Base-by-base conservation (phyloP, 2,888 invertebrate genomes). In the Napeogenes inachia region DNA sequence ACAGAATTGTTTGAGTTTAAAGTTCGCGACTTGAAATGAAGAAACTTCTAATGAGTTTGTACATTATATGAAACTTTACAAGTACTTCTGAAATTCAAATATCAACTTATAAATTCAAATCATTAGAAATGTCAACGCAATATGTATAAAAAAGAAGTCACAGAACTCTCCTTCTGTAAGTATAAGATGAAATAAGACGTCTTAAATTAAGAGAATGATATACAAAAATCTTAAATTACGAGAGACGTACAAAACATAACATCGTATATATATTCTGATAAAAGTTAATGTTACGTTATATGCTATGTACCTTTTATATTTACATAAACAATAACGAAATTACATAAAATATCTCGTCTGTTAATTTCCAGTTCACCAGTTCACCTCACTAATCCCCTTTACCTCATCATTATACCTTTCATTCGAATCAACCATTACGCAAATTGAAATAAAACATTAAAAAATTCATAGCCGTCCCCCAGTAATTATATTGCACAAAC, bases 401-500 rank as follows among this genome's bases (percentile, higher is more conserved):
- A 55, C 45, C 50, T 56, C 56, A 56, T 56, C 38, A 35, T 47
- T 56, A 21, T 21, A 21, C 21, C 21, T 21, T 56, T 50, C 30
- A 50, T 50, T 30, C 30, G 50, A 50, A 50, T 30, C 50, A 58
- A 35, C 62, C 59, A 62, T 62, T 64, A 62, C 59, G 56, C 56
- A 35, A 59, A 57, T 60, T 61, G 50, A 57, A 62, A 56, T 30
- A 63, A 66, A 67, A 54, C 61, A 59, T 56, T 67, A 62, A 67
- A 66, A 69, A 67, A 66, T 69, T 65, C 59, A 63, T 62, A 68
- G 64, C 75, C 68, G 72, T 67, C 67, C 72, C 76, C 77, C 74
- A 68, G 69, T 80, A 78, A 78, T 79, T 78, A 81, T 78, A 80
- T 79, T 79, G 80, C 75, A 82, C 85, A 87, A 88, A 89, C 89